phyloP scores from a whole-genome alignment of 1,140 invertebrate species.

The Asobara japonica region DNA sequence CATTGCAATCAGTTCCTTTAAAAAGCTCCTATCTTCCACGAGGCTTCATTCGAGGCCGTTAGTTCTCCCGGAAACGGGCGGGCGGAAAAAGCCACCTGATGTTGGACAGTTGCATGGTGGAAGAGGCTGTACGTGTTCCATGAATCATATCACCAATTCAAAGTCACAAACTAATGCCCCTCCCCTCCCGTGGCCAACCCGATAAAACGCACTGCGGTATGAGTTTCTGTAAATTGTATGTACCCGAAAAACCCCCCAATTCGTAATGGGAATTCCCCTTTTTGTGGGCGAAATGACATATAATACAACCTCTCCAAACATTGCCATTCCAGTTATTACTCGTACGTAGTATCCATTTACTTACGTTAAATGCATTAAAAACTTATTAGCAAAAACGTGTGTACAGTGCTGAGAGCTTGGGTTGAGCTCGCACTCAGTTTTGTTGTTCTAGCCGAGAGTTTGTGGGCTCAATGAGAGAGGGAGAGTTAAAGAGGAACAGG shows the following conservation, averaged over 20 bases:
- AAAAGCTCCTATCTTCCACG: too few species aligned
- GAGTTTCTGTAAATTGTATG: neutral
- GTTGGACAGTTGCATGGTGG: neutral
- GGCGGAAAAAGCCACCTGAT: neutral
- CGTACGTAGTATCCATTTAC: conserved; percentile 1
- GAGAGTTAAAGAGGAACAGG: too few species aligned
- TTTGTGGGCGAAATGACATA: neutral
- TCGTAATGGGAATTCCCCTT: neutral
- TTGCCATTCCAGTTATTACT: neutral
- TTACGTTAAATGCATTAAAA: conserved; percentile 10
- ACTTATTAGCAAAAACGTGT: neutral
- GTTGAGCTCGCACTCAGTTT: neutral
- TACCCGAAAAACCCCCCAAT: neutral
- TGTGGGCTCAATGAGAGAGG: neutral
- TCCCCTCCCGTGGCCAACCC: neutral
- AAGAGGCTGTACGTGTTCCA: conserved; percentile 25
- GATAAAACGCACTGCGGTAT: conserved; percentile 23
- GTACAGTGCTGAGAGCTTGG: neutral
- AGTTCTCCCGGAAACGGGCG: neutral
- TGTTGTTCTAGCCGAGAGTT: neutral
- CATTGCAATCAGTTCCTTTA: neutral
- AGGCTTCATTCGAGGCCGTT: neutral
- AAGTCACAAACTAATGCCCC: conserved; percentile 22
- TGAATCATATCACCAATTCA: conserved; percentile 36
- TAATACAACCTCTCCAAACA: neutral